Evolutionary conservation across 2,888 invertebrate genomes (phyloP).

Genomic region (Cylloceria caligata): DNA sequence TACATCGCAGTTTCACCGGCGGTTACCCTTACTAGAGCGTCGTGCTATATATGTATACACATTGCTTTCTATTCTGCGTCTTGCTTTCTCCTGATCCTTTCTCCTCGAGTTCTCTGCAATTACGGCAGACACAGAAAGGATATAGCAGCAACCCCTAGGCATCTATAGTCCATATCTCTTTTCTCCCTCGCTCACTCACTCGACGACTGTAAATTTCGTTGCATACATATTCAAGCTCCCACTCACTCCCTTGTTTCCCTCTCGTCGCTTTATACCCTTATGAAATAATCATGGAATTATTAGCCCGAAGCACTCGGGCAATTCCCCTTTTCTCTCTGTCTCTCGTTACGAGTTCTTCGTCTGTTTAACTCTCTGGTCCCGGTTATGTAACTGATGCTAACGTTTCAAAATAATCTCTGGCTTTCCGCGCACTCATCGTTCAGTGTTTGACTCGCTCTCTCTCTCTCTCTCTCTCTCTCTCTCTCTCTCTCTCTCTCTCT

Average conservation of each 20-base stretch:
- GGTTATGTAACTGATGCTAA: slow-evolving; percentile 42
- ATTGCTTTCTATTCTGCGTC: slow-evolving; percentile 44
- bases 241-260: slow-evolving; percentile 30
- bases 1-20: slow-evolving; percentile 39
- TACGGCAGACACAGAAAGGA: slow-evolving; percentile 39
- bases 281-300: slow-evolving; percentile 83
- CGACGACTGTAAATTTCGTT: slow-evolving; percentile 80
- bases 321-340: slow-evolving; percentile 42
- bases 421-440: slow-evolving; percentile 41
- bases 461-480: neutral
- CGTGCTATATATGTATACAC: neutral
- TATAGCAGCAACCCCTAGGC: neutral
- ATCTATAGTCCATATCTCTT: slow-evolving; percentile 73
- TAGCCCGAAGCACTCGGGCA: slow-evolving; percentile 73
- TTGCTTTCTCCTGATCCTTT: slow-evolving; percentile 49
- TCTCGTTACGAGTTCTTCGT: neutral
- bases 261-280: slow-evolving; percentile 73
- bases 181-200: slow-evolving; percentile 66
- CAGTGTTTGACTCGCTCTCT: neutral
- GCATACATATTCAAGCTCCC: slow-evolving; percentile 82
- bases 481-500: neutral
- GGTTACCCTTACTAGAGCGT: slow-evolving; percentile 32
- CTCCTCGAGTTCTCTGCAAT: slow-evolving; percentile 57
- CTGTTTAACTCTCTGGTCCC: neutral
- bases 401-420: slow-evolving; percentile 57